Evolutionary conservation across 2,888 invertebrate genomes (phyloP), one percentile per base, ranked within the genome.

Genomic region (Choreutis nemorana): DNA sequence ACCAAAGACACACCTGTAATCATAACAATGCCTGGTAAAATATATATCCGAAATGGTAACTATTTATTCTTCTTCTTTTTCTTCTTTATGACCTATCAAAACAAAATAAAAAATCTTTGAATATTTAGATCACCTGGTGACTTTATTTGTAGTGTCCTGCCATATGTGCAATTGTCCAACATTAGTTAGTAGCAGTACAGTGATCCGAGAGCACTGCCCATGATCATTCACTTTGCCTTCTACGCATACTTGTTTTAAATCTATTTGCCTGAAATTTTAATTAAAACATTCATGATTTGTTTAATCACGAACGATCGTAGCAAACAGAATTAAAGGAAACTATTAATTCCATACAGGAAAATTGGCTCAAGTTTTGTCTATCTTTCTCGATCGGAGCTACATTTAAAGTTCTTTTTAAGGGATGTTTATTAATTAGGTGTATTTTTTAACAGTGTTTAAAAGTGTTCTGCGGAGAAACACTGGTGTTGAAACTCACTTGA

Each of bases 141-240:
- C 57, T 34, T 75, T 68, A 26, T 81, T 81, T 32, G 77, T 81
- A 2, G 78, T 75, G 42, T 86, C 85, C 38, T 85, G 83, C 89
- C 90, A 90, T 4, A 89, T 53, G 37, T 83, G 72, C 8, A 90
- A 57, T 49, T 84, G 83, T 11, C 89, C 88, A 1, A 81, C 77
- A 30, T 70, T 78, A 24, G 82, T 85, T 1, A 89, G 66, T 10
- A 86, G 59, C 0, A 85, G 58, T 1, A 89, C 82, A 26, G 82
- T 83, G 7, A 89, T 79, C 22, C 86, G 81, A 0, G 75, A 68
- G 33, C 54, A 62, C 0, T 33, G 51, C 0, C 72, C 75, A 15
- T 65, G 61, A 3, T 75, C 73, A 33, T 46, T 73, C 37, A 75
- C 66, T 30, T 70, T 71, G 0, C 62, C 68, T n/a, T 78, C 75